phyloP scores from a whole-genome alignment of 2,113 vertebrate genomes.

The Mustelus asterias region DNA sequence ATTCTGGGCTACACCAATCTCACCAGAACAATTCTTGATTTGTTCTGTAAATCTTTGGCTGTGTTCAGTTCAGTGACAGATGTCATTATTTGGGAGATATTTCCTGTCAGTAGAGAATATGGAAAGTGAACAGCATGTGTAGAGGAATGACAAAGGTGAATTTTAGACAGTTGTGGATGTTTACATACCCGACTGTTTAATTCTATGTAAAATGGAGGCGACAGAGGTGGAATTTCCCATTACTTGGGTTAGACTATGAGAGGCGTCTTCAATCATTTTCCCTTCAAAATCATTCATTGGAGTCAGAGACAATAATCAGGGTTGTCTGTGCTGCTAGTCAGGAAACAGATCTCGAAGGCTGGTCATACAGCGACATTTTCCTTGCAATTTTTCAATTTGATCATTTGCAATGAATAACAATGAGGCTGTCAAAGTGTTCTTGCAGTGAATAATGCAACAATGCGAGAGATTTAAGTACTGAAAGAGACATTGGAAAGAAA shows the following conservation, averaged over 20 bases:
- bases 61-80: neutral
- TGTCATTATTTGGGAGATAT: neutral
- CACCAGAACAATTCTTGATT: neutral
- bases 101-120: neutral
- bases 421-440: neutral
- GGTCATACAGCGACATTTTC: too few species aligned
- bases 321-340: neutral
- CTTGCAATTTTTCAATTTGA: neutral
- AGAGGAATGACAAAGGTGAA: neutral
- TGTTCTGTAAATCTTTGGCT: neutral
- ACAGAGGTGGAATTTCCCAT: neutral
- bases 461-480: neutral
- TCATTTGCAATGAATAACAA: slow-evolving; percentile 7
- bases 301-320: neutral
- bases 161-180: neutral
- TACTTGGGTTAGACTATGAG: neutral
- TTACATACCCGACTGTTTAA: neutral
- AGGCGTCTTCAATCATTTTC: neutral
- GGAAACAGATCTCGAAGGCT: neutral
- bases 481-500: neutral
- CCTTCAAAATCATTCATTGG: neutral
- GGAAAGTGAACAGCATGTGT: neutral
- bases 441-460: neutral
- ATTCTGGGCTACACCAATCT: neutral
- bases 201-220: neutral